A percentile compares a stretch with the other conserved stretches of the same genome.
Conservation (phyloP, 2,888 invertebrate species). For the Dorcus parallelipipedus region DNA sequence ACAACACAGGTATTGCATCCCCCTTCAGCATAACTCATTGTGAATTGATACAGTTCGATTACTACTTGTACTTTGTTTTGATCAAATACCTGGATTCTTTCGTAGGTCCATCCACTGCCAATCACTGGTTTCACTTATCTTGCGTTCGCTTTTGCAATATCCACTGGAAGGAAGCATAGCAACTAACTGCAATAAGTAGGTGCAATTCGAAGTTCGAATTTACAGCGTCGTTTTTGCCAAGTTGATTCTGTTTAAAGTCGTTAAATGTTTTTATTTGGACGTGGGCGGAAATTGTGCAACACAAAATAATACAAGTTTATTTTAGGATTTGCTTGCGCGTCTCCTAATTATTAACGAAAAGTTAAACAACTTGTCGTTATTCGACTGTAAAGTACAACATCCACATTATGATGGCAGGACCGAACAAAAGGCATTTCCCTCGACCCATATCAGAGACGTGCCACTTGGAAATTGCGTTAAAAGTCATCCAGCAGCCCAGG, state of each 20-base stretch:
- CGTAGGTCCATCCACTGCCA: too few species aligned
- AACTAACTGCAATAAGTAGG: conserved; percentile 4
- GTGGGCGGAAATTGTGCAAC: too few species aligned
- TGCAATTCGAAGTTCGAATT: background rate
- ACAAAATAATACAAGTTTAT: conserved; percentile 1
- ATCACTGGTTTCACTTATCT: too few species aligned
- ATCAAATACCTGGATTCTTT: too few species aligned
- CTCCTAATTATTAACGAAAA: background rate
- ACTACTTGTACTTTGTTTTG: too few species aligned
- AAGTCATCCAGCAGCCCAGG: conserved; percentile 45
- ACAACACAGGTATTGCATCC: conserved; percentile 35
- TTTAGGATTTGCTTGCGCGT: conserved; percentile 4
- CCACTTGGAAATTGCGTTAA: conserved; percentile 50
- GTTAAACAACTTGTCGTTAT: conserved; percentile 4
- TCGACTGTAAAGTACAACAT: conserved; percentile 21
- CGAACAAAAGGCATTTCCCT: conserved; percentile 46
- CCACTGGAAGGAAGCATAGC: conserved; percentile 1
- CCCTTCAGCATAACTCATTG: conserved; percentile 30
- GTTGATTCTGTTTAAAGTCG: background rate
- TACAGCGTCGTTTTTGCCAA: background rate
- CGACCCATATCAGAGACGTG: conserved; percentile 50
- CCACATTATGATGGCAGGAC: conserved; percentile 37
- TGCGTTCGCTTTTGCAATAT: too few species aligned
- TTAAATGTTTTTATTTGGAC: too few species aligned
- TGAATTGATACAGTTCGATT: conserved; percentile 28